These are phyloP conservation scores for Limnothrissa miodon DNA, from an alignment of 2,113 vertebrate species.

Conservation along the genomic window DNA sequence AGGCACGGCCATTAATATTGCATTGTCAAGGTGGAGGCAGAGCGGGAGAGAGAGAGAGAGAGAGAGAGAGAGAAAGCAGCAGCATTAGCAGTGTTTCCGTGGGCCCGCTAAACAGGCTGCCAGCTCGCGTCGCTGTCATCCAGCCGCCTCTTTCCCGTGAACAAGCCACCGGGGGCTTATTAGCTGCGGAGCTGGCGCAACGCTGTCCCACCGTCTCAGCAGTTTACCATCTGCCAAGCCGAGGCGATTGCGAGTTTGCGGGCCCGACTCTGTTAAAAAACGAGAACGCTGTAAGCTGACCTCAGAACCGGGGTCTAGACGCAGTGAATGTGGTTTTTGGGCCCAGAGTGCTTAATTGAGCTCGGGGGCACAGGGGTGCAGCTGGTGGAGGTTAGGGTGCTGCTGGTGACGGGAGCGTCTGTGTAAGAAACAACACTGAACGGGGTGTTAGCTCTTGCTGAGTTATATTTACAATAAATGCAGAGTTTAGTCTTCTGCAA, in stretches of 20 bases:
- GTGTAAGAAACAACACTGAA: background rate
- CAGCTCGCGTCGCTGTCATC: background rate
- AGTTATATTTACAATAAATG: too few relatives aligned
- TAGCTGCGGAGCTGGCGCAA: background rate
- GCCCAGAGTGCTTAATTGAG: background rate
- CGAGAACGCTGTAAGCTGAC: background rate
- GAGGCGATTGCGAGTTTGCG: background rate
- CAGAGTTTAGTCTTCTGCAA: background rate
- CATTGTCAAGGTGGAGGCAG: background rate
- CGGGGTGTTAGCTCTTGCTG: background rate
- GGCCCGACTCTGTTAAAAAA: too few relatives aligned
- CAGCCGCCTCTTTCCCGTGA: background rate
- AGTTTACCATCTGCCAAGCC: background rate
- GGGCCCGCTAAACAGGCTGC: constrained; percentile 15
- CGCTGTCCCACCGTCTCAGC: background rate
- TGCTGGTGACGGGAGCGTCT: background rate
- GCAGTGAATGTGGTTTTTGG: background rate
- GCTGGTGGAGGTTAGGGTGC: background rate
- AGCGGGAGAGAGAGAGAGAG: background rate
- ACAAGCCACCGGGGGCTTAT: constrained; percentile 1
- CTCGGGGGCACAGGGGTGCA: background rate
- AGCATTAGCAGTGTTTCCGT: background rate
- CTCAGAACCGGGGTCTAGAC: background rate
- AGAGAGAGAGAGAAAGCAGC: background rate
- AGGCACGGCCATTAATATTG: background rate